Evolutionary conservation across 2,113 vertebrate genomes (phyloP), one percentile per base, ranked within the genome.

Genomic region (Andinoacara biseriatus): DNA sequence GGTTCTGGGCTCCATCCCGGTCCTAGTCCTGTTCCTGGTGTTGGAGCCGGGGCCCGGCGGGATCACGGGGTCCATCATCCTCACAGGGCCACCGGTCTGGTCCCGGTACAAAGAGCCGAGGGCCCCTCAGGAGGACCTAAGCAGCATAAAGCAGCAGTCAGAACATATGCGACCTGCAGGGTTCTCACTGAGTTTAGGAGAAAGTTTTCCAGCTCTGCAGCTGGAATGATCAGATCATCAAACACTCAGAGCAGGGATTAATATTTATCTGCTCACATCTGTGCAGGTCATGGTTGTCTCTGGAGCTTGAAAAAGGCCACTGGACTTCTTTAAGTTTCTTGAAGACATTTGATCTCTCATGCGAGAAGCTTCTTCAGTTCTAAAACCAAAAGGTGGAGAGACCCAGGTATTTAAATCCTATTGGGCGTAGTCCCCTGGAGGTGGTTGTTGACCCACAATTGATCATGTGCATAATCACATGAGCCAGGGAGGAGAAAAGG

Each of bases 41-140:
- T 67, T 33, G 58, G 49, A 59, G 13, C 35, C 2, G 11, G 58
- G 31, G 43, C 58, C 83, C 38, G 10, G 82, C 1, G 11, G 90
- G 75, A 56, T 89, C 80, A 74, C 69, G 26, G 78, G 88, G 77
- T 91, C 92, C 93, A 91, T 93, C 24, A 26, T 86, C 86, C 79
- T 86, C 86, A 87, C 15, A 78, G 85, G 65, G 49, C 69, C 33
- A 15, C 9, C 1, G 6, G 79, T 85, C 54, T 11, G 40, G 58
- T 67, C 22, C 65, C 7, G 1, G 33, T 18, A 69, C 40, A 43
- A 26, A 57, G 57, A 57, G 24, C 57, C 59, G 2, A 60, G 78
- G 78, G 67, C 49, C 65, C 54, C 11, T 84, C 88, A 89, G 86
- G 84, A 84, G 85, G 87, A 80, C 90, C 91, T 94, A 83, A 10